Evolutionary conservation across 2,888 invertebrate genomes (phyloP).

Genomic region (Pantelozetes paolii): DNA sequence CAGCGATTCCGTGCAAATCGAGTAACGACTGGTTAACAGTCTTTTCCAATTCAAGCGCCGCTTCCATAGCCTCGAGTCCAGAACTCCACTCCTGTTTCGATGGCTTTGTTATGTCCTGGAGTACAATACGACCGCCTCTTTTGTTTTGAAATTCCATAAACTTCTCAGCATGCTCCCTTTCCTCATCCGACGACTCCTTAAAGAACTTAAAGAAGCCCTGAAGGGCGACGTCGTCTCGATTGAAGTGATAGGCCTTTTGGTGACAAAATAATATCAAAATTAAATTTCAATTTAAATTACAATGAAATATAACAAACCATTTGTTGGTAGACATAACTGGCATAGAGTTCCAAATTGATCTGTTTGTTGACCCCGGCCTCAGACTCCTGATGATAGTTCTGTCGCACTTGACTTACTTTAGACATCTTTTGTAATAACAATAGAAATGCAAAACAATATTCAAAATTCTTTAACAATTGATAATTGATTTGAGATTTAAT

Average conservation of each 20-base stretch:
- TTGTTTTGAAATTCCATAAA: conserved; percentile 62
- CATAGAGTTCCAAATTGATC: conserved; percentile 67
- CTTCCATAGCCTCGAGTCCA: conserved; percentile 66
- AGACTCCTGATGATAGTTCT: conserved; percentile 64
- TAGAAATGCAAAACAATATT: not conserved
- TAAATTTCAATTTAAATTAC: too few species aligned
- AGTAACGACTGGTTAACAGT: conserved; percentile 69
- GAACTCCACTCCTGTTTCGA: conserved; percentile 63
- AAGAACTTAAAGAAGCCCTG: conserved; percentile 67
- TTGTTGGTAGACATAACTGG: conserved; percentile 64
- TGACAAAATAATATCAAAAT: too few species aligned
- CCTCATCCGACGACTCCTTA: conserved; percentile 69
- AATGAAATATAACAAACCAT: not conserved
- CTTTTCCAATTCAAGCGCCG: conserved; percentile 71
- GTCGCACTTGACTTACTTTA: conserved; percentile 52
- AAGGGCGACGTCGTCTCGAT: conserved; percentile 73
- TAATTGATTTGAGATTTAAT: too few species aligned
- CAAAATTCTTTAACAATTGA: too few species aligned
- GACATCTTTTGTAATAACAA: not conserved
- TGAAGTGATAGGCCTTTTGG: conserved; percentile 67
- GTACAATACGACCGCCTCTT: conserved; percentile 61
- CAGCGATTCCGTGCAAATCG: conserved; percentile 63
- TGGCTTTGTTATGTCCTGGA: conserved; percentile 63
- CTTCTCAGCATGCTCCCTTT: conserved; percentile 72
- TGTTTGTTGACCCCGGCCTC: conserved; percentile 66